These are phyloP conservation scores for Tipula confusa DNA, from an alignment of 2,888 invertebrate genomes.

Conservation along the genomic window DNA sequence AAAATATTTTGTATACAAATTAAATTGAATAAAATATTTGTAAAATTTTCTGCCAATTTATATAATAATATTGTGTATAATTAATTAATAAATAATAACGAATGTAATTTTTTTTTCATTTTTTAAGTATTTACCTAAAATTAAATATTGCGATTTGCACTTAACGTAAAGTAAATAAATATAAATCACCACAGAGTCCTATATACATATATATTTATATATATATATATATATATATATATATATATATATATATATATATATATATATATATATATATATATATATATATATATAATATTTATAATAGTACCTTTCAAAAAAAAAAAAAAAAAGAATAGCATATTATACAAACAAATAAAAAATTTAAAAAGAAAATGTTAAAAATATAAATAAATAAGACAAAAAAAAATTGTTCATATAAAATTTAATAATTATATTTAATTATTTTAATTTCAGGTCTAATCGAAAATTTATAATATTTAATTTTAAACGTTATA, in stretches of 20 bases:
- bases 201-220: not conserved
- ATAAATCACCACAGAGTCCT: not conserved
- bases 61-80: not conserved
- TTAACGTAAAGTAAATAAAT: not conserved
- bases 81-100: constrained; percentile 4
- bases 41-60: constrained; percentile 20
- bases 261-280: not conserved
- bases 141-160: not conserved
- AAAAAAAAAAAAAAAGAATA: not conserved
- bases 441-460: not conserved
- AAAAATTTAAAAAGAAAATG: not conserved
- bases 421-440: not conserved
- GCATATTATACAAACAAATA: not conserved
- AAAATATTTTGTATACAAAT: constrained; percentile 5
- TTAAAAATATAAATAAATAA: not conserved
- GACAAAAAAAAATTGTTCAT: not conserved
- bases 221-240: not conserved
- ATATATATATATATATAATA: not conserved
- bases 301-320: constrained; percentile 20
- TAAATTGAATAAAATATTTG: not conserved
- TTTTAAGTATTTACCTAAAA: not conserved
- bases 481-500: not conserved
- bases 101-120: not conserved
- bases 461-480: not conserved
- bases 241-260: not conserved